A percentile compares a stretch with the other conserved stretches of the same genome.
Evolutionary conservation across 2,113 vertebrate species (phyloP).

Genomic region (Microtus ochrogaster): DNA sequence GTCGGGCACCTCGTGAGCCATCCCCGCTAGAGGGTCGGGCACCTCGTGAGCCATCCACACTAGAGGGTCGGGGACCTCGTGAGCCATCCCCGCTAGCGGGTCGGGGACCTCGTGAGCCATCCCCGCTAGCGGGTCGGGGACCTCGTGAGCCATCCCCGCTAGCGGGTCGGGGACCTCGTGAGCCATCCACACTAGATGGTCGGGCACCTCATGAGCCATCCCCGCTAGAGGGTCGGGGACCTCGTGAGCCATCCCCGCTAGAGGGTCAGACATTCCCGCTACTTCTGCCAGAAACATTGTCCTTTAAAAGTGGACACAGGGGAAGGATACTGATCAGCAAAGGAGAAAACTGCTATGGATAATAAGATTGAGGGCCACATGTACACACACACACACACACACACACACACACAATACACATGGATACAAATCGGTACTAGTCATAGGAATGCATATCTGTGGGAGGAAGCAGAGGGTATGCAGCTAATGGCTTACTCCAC

Average conservation of each 20-base stretch:
- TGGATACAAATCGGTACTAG: neutral
- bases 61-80: too few relatives aligned
- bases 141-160: too few relatives aligned
- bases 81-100: neutral
- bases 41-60: too few relatives aligned
- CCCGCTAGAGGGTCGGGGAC: too few relatives aligned
- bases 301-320: constrained; percentile 9
- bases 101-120: neutral
- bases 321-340: neutral
- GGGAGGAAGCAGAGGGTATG: neutral
- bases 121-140: neutral
- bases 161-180: too few relatives aligned
- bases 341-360: neutral
- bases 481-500: neutral
- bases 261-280: neutral
- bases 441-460: neutral
- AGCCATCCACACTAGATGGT: neutral
- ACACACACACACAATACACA: neutral
- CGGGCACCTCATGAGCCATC: too few relatives aligned
- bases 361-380: neutral
- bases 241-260: neutral
- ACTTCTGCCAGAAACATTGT: neutral
- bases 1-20: neutral
- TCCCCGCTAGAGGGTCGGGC: neutral
- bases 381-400: neutral